These are phyloP conservation scores for Pristionchus japonicus DNA, from an alignment of 2,888 invertebrate genomes.

Conservation along the genomic window DNA sequence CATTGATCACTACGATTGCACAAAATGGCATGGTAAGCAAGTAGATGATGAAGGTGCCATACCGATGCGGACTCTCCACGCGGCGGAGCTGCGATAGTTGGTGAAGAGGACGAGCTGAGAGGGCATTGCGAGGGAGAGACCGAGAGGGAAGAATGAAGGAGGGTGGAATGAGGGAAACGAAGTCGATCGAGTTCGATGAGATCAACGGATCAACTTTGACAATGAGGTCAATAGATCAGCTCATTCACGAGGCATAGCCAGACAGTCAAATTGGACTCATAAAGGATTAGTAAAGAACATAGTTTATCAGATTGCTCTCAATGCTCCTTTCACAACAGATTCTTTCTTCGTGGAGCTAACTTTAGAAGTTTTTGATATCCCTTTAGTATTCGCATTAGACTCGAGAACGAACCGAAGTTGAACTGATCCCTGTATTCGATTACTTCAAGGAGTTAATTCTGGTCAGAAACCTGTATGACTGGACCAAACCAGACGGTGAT, in stretches of 20 bases:
- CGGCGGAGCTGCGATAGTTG: slow-evolving; percentile 94
- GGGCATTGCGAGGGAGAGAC: slow-evolving; percentile 38
- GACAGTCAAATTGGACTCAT: too few relatives aligned
- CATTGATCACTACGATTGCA: too few relatives aligned
- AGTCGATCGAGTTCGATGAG: not conserved
- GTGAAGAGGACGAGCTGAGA: slow-evolving; percentile 81
- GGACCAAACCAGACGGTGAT: not conserved
- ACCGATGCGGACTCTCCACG: slow-evolving; percentile 92
- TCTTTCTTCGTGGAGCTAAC: not conserved
- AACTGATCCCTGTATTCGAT: not conserved
- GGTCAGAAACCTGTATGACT: not conserved
- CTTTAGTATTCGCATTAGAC: not conserved
- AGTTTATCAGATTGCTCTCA: not conserved
- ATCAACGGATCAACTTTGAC: not conserved
- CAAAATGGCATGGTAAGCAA: too few relatives aligned
- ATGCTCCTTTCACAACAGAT: not conserved
- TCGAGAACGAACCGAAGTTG: not conserved
- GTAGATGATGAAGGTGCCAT: slow-evolving; percentile 63
- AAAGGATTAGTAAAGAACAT: too few relatives aligned
- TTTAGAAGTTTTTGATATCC: not conserved
- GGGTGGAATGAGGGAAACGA: not conserved
- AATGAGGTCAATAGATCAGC: not conserved
- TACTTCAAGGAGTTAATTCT: not conserved
- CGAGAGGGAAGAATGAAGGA: not conserved
- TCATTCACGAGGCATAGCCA: not conserved